phyloP scores from a whole-genome alignment of 2,797 vertebrate species.

The Yasuhikotakia modesta region DNA sequence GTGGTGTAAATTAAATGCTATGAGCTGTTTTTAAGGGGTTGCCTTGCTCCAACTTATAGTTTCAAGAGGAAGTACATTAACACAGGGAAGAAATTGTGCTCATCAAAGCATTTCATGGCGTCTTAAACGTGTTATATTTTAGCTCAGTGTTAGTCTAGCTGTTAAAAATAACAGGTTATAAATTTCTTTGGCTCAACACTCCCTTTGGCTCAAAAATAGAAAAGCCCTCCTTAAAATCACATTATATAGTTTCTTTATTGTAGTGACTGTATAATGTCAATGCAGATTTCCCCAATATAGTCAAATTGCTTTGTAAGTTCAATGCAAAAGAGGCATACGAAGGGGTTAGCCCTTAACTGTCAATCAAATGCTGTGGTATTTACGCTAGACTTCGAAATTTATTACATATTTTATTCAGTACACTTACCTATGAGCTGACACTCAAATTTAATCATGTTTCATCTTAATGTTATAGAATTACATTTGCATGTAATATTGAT shows the following conservation, averaged over 20 bases:
- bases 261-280: constrained; percentile 33
- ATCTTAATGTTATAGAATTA: background rate
- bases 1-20: background rate
- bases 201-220: constrained; percentile 14
- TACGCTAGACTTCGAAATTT: constrained; percentile 10
- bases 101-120: background rate
- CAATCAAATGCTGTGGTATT: constrained; percentile 39
- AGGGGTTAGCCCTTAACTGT: constrained; percentile 19
- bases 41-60: background rate
- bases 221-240: constrained; percentile 21
- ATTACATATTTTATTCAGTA: constrained; percentile 44
- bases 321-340: constrained; percentile 2
- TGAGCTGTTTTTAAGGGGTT: background rate
- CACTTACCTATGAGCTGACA: constrained; percentile 18
- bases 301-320: constrained; percentile 36
- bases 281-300: constrained; percentile 42
- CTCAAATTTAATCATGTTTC: constrained; percentile 34
- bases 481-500: constrained; percentile 22
- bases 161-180: background rate
- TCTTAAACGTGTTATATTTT: constrained; percentile 2
- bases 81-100: background rate
- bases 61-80: constrained; percentile 15
- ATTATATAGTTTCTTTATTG: constrained; percentile 29
- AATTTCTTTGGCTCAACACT: constrained; percentile 12
- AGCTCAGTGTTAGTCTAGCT: background rate